Evolutionary conservation across 2,113 vertebrate genomes (phyloP), one percentile per base, ranked within the genome.

Genomic region (Eubucco bourcierii): DNA sequence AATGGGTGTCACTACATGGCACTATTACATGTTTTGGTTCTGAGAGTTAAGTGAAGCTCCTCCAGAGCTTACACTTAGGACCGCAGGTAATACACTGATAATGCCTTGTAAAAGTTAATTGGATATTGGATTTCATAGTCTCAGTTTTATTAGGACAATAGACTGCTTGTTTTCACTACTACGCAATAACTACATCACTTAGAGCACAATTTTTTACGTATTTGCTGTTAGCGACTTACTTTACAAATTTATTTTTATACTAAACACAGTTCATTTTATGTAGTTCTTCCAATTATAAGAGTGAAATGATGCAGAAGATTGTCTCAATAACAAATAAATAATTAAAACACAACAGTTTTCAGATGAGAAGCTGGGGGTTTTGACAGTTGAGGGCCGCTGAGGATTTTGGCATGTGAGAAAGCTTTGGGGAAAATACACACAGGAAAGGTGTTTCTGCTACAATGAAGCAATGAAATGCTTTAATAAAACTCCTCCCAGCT

Each of bases 131-230:
- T 33, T 78, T 8, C 15, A 10, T 29, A 18, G 4, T 7, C 53
- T 17, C 16, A 55, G 6, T 81, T 76, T 70, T 23, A 44, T 18
- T 7, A n/a, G 33, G 53, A 60, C 87, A 74, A 59, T 1, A 2
- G 7, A 28, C 27, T 21, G 5, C 13, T 71, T 53, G 39, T 85
- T 78, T 90, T 56, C 21, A 15, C 13, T 59, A 6, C 9, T 15
- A 6, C 0, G 2, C 4, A 7, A 56, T 44, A 46, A 24, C 15
- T 6, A 2, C 0, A 0, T 47, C 50, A 19, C 12, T 4, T 29
- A 3, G 1, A 2, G 46, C 2, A 5, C 2, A 1, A 4, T 28
- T 78, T 64, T 34, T 12, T 47, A 21, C 2, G 1, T 23, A 14
- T 12, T 55, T 80, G 3, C 29, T 44, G 6, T 20, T 52, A 24